Percentiles rank a stretch among this genome's conserved stretches.
Evolutionary conservation across 2,113 vertebrate species (phyloP).

Genomic region (Arvicanthis niloticus): DNA sequence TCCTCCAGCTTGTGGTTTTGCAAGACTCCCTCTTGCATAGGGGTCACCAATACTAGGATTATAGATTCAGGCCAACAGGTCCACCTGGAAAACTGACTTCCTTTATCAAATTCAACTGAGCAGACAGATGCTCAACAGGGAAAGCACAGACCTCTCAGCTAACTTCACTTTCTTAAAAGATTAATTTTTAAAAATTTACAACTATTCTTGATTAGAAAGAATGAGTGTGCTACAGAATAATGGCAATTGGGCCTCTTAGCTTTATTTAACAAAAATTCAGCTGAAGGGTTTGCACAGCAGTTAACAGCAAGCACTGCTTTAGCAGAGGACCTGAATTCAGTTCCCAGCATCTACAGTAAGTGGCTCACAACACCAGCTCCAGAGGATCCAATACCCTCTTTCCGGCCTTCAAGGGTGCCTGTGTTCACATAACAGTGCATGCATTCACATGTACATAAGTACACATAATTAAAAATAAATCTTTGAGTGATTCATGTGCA

Average conservation of each 20-base stretch:
- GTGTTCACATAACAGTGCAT: background rate
- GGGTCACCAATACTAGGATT: background rate
- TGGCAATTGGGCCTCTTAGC: background rate
- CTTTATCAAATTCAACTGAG: conserved; percentile 45
- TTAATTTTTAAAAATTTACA: background rate
- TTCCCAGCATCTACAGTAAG: background rate
- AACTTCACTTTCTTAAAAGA: conserved; percentile 53
- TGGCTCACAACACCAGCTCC: background rate
- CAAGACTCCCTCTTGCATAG: background rate
- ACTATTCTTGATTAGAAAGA: conserved; percentile 17
- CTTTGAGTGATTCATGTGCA: background rate
- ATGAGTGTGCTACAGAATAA: background rate
- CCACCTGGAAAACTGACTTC: background rate
- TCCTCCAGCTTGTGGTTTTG: background rate
- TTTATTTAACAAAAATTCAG: conserved; percentile 41
- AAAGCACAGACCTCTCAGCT: background rate
- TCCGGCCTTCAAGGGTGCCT: background rate
- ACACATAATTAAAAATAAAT: background rate
- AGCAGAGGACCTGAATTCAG: background rate
- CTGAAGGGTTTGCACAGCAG: background rate
- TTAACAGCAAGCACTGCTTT: background rate
- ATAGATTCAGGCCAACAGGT: background rate
- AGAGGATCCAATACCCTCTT: background rate
- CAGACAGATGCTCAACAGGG: background rate
- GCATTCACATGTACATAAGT: background rate